phyloP scores from a whole-genome alignment of 2,888 invertebrate genomes.

The Hydropsyche betteni region DNA sequence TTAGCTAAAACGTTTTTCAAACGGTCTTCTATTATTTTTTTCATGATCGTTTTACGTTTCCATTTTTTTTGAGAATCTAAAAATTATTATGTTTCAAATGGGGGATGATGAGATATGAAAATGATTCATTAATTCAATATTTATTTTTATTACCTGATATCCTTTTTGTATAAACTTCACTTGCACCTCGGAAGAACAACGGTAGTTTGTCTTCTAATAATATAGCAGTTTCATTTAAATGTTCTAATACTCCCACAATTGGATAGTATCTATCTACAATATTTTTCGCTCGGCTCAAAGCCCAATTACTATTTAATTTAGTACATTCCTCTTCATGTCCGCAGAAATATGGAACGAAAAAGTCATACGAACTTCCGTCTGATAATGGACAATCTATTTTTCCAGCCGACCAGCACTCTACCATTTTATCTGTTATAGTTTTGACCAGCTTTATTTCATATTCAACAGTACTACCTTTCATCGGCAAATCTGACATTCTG shows the following conservation, averaged over 20 bases:
- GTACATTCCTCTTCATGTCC: slow-evolving; percentile 69
- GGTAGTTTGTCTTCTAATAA: slow-evolving; percentile 65
- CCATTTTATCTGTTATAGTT: slow-evolving; percentile 43
- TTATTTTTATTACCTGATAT: slow-evolving; percentile 60
- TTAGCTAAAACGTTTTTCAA: slow-evolving; percentile 58
- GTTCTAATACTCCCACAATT: slow-evolving; percentile 69
- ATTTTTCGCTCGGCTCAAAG: slow-evolving; percentile 64
- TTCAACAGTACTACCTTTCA: neutral
- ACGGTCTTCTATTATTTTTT: slow-evolving; percentile 54
- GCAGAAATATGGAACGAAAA: slow-evolving; percentile 71
- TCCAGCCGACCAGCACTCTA: slow-evolving; percentile 52
- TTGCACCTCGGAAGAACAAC: slow-evolving; percentile 68
- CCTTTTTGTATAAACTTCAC: slow-evolving; percentile 61
- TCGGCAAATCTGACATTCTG: slow-evolving; percentile 18
- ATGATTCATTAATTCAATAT: slow-evolving; percentile 12
- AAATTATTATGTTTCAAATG: slow-evolving; percentile 47
- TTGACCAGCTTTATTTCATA: slow-evolving; percentile 37
- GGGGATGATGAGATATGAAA: too few species aligned
- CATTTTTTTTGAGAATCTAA: slow-evolving; percentile 59
- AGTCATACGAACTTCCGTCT: slow-evolving; percentile 59
- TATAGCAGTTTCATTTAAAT: slow-evolving; percentile 65
- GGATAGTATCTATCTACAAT: slow-evolving; percentile 68
- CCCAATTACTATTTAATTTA: slow-evolving; percentile 68
- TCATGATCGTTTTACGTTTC: slow-evolving; percentile 55
- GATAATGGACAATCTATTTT: slow-evolving; percentile 58